Conservation (phyloP, 2,113 vertebrate genomes). For the Miniopterus natalensis region DNA sequence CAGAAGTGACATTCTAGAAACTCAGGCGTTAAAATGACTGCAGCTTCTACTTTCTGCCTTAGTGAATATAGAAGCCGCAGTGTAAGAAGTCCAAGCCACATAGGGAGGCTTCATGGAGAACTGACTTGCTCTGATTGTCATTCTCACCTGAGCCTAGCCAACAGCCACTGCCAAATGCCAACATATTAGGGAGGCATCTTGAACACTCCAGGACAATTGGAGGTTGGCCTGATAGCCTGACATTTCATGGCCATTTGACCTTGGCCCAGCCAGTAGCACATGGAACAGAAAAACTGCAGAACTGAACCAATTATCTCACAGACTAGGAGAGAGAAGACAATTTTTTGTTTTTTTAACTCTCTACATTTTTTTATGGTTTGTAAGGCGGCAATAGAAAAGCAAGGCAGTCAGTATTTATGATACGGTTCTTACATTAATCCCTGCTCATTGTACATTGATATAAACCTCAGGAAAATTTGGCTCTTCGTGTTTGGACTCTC, state of each 20-base stretch:
- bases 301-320: background rate
- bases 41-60: background rate
- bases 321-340: background rate
- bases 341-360: background rate
- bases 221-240: background rate
- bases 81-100: background rate
- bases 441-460: background rate
- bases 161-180: background rate
- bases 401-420: background rate
- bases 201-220: background rate
- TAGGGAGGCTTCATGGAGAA: background rate
- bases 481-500: background rate
- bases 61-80: background rate
- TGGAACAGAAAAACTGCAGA: background rate
- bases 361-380: background rate
- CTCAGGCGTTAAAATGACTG: background rate
- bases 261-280: background rate
- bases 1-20: background rate
- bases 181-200: background rate
- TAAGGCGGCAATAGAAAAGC: background rate
- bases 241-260: background rate
- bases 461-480: background rate
- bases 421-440: background rate
- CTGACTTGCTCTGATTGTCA: background rate
- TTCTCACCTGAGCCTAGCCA: background rate